A percentile compares a stretch with the other conserved stretches of the same genome.
phyloP scores from a whole-genome alignment of 2,113 vertebrate species.

The Fregetta grallaria region DNA sequence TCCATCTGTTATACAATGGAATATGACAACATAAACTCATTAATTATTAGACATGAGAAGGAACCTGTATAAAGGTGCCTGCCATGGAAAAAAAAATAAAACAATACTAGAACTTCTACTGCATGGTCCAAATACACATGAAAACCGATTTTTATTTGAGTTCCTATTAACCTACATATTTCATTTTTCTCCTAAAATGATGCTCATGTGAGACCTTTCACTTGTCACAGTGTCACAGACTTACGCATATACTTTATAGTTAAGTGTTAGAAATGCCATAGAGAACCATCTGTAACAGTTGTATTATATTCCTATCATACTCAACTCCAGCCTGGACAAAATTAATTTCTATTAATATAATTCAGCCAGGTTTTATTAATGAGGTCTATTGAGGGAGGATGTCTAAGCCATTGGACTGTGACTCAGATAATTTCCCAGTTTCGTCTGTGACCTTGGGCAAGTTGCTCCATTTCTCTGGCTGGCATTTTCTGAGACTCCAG shows the following conservation, averaged over 20 bases:
- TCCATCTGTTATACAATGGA: background rate
- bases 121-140: background rate
- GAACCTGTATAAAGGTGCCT: background rate
- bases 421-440: constrained; percentile 52
- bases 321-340: background rate
- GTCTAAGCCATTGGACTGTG: constrained; percentile 32
- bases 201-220: background rate
- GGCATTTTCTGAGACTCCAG: background rate
- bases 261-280: background rate
- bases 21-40: background rate
- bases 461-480: background rate
- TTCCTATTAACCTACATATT: background rate
- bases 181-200: background rate
- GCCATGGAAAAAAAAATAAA: background rate
- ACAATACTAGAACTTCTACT: background rate
- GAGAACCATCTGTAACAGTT: background rate
- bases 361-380: constrained; percentile 47
- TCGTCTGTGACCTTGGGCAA: constrained; percentile 35
- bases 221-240: background rate
- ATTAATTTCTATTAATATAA: constrained; percentile 50
- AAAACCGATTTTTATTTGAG: background rate
- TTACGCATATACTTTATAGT: background rate
- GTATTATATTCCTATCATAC: background rate
- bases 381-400: constrained; percentile 14
- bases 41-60: background rate